These are phyloP conservation scores for Maconellicoccus hirsutus DNA, from an alignment of 1,140 invertebrate species.

Conservation along the genomic window DNA sequence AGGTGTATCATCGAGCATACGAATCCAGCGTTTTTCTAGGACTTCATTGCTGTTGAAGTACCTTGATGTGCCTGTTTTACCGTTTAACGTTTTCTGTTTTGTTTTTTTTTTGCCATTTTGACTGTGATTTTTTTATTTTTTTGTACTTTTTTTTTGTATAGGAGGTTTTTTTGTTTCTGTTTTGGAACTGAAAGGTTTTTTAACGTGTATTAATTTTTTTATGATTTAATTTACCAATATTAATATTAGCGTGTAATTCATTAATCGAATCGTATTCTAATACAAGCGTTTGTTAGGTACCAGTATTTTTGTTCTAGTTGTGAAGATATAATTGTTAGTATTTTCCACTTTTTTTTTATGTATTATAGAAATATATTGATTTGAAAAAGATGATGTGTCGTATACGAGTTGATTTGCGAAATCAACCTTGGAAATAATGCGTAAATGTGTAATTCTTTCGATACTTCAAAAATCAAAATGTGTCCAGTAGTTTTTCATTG, in stretches of 20 bases:
- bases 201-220: too few species aligned
- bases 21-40: constrained; percentile 76
- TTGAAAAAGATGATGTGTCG: too few species aligned
- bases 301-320: neutral
- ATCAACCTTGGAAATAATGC: too few species aligned
- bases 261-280: neutral
- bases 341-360: neutral
- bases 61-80: too few species aligned
- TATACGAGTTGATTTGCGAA: too few species aligned
- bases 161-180: too few species aligned
- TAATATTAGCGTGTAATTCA: neutral
- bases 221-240: neutral
- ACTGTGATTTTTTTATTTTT: neutral
- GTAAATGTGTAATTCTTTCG: too few species aligned
- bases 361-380: neutral
- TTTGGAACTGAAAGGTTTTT: neutral
- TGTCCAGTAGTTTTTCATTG: too few species aligned
- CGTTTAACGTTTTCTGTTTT: neutral
- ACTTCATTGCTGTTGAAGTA: too few species aligned
- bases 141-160: too few species aligned
- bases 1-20: constrained; percentile 87
- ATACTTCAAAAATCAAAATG: too few species aligned
- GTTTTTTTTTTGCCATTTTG: constrained; percentile 5
- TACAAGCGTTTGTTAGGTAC: neutral
- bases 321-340: neutral